These are phyloP conservation scores for Peromyscus maniculatus DNA, from an alignment of 2,113 vertebrate genomes.

Conservation along the genomic window DNA sequence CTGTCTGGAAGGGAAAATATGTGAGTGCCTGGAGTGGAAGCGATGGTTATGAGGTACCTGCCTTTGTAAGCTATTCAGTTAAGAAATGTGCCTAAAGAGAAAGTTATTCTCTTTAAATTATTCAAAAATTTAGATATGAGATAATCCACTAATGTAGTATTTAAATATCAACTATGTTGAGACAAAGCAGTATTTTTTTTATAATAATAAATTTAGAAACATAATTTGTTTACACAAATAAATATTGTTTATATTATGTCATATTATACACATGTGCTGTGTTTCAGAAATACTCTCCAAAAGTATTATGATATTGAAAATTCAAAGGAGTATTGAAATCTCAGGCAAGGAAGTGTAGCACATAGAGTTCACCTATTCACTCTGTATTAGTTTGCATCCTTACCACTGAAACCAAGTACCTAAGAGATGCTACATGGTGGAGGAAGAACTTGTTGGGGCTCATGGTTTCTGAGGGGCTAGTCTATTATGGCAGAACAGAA, in stretches of 20 bases:
- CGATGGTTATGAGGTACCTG: fast-evolving
- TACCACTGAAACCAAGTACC: not conserved
- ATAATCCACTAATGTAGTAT: not conserved
- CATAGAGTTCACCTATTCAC: not conserved
- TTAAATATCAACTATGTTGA: not conserved
- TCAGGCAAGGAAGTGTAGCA: not conserved
- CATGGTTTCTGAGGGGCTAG: not conserved
- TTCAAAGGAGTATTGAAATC: not conserved
- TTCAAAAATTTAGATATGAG: not conserved
- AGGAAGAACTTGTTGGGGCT: not conserved
- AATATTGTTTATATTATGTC: not conserved
- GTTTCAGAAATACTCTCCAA: slow-evolving; percentile 6
- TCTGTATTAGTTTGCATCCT: not conserved
- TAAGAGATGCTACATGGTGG: no score
- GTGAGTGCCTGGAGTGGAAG: not conserved
- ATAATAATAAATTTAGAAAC: not conserved
- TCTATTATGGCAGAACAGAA: not conserved
- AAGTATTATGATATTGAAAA: not conserved
- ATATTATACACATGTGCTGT: not conserved
- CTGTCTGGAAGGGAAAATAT: not conserved
- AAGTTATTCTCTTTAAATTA: not conserved
- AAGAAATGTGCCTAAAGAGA: not conserved
- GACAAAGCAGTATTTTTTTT: not conserved
- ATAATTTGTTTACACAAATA: not conserved
- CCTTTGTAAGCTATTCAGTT: not conserved